These are phyloP conservation scores for Paedocypris micromegethes DNA, from an alignment of 2,797 vertebrate species.

Conservation along the genomic window DNA sequence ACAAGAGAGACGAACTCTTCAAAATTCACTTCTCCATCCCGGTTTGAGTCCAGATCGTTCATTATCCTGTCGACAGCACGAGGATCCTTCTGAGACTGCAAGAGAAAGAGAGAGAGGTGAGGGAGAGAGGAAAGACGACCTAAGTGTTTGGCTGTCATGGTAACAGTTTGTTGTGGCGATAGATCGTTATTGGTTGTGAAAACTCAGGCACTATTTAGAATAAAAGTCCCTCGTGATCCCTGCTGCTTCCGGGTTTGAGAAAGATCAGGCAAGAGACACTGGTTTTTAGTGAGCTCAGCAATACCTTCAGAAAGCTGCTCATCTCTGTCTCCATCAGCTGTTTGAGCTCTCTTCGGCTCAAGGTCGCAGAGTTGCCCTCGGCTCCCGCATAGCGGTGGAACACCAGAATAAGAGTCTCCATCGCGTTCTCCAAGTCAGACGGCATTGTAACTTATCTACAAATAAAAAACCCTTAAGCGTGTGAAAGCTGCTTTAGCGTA, in stretches of 20 bases:
- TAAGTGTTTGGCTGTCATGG: too few species aligned
- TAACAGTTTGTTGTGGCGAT: too few species aligned
- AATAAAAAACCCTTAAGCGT: neutral
- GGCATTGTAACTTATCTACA: slow-evolving; percentile 57
- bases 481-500: too few species aligned
- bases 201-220: too few species aligned
- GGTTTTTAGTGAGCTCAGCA: neutral
- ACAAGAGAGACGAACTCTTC: slow-evolving; percentile 74
- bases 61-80: slow-evolving; percentile 59
- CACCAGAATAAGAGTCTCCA: slow-evolving; percentile 60
- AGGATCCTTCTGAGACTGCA: slow-evolving; percentile 63
- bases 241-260: too few species aligned
- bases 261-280: too few species aligned
- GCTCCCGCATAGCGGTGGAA: slow-evolving; percentile 62
- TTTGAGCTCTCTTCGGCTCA: slow-evolving; percentile 72
- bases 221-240: too few species aligned
- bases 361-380: slow-evolving; percentile 47
- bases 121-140: too few species aligned
- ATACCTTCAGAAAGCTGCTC: slow-evolving; percentile 75
- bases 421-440: slow-evolving; percentile 67
- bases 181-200: too few species aligned
- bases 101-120: neutral
- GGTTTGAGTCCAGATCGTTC: slow-evolving; percentile 76
- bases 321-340: slow-evolving; percentile 76
- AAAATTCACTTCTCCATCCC: slow-evolving; percentile 72